Evolutionary conservation across 2,888 invertebrate species (phyloP), one percentile per base, ranked within the genome.

Genomic region (Drosophila cyrtoloma): DNA sequence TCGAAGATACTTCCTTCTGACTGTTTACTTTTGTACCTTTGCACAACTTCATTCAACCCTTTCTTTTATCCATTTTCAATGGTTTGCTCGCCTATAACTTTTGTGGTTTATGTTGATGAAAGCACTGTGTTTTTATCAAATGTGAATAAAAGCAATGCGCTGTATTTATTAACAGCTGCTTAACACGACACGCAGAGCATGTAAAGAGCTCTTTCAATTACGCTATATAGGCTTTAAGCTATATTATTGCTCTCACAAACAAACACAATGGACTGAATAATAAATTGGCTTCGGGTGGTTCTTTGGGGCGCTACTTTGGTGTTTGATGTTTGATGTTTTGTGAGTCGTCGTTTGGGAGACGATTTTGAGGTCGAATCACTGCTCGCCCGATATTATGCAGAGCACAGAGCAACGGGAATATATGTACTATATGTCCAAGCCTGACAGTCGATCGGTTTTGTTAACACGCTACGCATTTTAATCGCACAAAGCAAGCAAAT

Each of bases 391-490:
- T 19, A 12, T 51, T 65, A 35, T 47, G 33, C 50, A 52, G 42
- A 59, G 39, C 37, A 47, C 35, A 37, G 10, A 47, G 51, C 64
- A 51, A 70, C 62, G 70, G 66, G 61, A 47, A 47, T 47, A 47
- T 47, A 47, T 47, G 47, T 47, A 47, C 47, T 9, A 79, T 74
- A 75, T 79, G 76, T 79, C 84, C 80, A n/a, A 42, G 64, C 57
- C 56, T 79, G 82, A 84, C 77, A 79, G 77, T 75, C 72, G 73
- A 65, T 62, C 42, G 60, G 57, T 35, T 28, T 39, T 28, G 68
- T 74, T 59, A 77, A 89, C 89, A 87, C 80, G 90, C 75, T 77
- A 71, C 77, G 92, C 87, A 92, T 92, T 89, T 92, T 84, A 92
- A 92, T 92, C 84, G 82, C 81, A 77, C 82, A 85, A 26, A 26